These are phyloP conservation scores for Physella acuta DNA, from an alignment of 1,140 invertebrate species.

Conservation along the genomic window DNA sequence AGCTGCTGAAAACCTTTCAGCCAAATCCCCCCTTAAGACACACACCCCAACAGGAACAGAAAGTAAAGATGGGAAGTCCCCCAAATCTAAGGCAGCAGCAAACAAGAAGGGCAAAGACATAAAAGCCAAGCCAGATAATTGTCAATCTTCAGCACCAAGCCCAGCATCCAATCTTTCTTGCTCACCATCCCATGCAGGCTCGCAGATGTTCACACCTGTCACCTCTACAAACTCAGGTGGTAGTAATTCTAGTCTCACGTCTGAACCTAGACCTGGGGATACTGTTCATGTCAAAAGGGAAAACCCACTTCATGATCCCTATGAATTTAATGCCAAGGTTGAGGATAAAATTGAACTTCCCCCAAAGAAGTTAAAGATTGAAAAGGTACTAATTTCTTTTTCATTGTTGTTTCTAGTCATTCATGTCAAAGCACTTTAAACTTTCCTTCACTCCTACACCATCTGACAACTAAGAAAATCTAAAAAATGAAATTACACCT, in stretches of 20 bases:
- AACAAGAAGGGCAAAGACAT: slow-evolving; percentile 13
- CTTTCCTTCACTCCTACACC: too few species aligned
- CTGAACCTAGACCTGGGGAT: slow-evolving; percentile 46
- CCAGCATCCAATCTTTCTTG: background rate
- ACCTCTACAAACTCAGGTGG: background rate
- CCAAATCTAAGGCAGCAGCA: slow-evolving; percentile 25
- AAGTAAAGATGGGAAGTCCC: slow-evolving; percentile 17
- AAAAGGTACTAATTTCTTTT: slow-evolving; percentile 52
- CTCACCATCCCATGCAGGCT: background rate
- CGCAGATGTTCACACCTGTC: background rate
- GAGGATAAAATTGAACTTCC: slow-evolving; percentile 53
- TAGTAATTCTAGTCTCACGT: background rate
- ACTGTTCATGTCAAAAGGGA: slow-evolving; percentile 39
- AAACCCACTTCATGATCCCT: slow-evolving; percentile 44
- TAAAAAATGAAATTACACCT: too few species aligned
- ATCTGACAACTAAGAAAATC: too few species aligned
- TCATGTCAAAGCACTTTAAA: too few species aligned
- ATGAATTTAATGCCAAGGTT: slow-evolving; percentile 57
- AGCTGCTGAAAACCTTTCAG: too few species aligned
- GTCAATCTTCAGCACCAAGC: background rate
- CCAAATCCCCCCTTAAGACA: slow-evolving; percentile 20
- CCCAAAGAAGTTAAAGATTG: slow-evolving; percentile 55
- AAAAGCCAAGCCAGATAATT: background rate
- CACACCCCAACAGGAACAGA: background rate
- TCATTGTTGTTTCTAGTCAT: too few species aligned